Base-by-base conservation (phyloP, 2,113 vertebrate species). In the Bubalus kerabau region DNA sequence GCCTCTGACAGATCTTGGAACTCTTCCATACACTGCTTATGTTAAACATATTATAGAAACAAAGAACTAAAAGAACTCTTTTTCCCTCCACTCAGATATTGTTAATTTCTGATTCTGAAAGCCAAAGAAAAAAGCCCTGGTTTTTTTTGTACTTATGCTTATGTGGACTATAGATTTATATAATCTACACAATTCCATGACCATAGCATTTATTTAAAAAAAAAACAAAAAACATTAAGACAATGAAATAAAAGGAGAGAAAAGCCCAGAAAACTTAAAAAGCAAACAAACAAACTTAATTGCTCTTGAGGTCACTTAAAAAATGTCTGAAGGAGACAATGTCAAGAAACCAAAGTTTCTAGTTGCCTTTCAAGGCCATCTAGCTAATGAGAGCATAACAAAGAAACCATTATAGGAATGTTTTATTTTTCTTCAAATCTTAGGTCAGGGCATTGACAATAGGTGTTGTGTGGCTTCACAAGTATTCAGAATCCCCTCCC, bases 41-140 rank as follows among this genome's bases (percentile, higher is more conserved):
- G 92, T 46, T 97, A 98, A 98, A 93, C 9, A 64, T 91, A 40
- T 1, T 46, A 88, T 28, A 54, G 56, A 97, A 98, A 90, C 23
- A 95, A 54, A 90, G 54, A 43, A 71, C 52, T 52, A 17, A 95
- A 54, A 90, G 50, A 48, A 71, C 40, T 43, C 4, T 17, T 40
- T 85, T 90, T 90, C 56, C 48, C 93, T 5, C 32, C n/a, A 8
- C 91, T 85, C 48, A 89, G 62, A 40, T 40, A 0, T 64, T 89
- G 92, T 23, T 97, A 92, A 62, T 84, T 97, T 50, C 50, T 93
- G 5, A 21, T 16, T 76, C 80, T 59, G 52, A 60, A 80, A 48
- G 52, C 17, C 62, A 97, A 98, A n/a, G 81, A 74, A 96, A 97
- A 94, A 36, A 71, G 67, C 67, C 83, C 54, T 71, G 95, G 48